These are phyloP conservation scores for Sebastolobus alascanus DNA, from an alignment of 2,797 vertebrate species.

Conservation along the genomic window DNA sequence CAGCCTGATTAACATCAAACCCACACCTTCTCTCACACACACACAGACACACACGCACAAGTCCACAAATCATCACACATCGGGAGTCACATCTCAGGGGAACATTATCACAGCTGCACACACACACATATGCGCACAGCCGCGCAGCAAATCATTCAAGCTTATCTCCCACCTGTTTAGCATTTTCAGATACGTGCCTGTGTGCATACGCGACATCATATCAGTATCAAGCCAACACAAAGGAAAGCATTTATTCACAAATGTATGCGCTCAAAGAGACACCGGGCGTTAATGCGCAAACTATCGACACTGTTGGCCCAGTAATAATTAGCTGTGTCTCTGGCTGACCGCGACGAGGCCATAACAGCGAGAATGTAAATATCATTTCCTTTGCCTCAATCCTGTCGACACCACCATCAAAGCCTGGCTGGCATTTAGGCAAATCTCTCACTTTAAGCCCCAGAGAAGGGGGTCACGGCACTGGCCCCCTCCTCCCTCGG, in stretches of 20 bases:
- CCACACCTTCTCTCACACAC: conserved; percentile 28
- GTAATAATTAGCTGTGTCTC: conserved; percentile 42
- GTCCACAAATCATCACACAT: conserved; percentile 54
- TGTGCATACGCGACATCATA: conserved; percentile 42
- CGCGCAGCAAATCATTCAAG: conserved; percentile 63
- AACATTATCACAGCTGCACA: conserved; percentile 65
- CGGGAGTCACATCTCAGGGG: conserved; percentile 61
- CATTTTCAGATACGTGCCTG: conserved; percentile 57
- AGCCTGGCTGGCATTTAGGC: conserved; percentile 70
- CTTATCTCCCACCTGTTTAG: conserved; percentile 79
- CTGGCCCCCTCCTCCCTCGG: not conserved
- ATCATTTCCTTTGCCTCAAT: conserved; percentile 46
- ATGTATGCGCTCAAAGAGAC: conserved; percentile 13
- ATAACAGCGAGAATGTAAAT: conserved; percentile 49
- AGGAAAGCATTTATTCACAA: conserved; percentile 39
- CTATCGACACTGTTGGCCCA: not conserved
- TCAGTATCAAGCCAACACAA: conserved; percentile 59
- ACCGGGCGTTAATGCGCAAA: conserved; percentile 18
- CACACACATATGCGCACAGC: conserved; percentile 9
- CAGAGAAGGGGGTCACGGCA: conserved; percentile 40
- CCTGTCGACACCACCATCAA: conserved; percentile 53
- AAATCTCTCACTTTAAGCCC: conserved; percentile 65
- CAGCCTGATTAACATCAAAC: conserved; percentile 78
- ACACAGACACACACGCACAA: conserved; percentile 16
- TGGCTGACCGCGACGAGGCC: not conserved